Conservation (phyloP, 2,113 vertebrate species). For the Cercopithecus mona region DNA sequence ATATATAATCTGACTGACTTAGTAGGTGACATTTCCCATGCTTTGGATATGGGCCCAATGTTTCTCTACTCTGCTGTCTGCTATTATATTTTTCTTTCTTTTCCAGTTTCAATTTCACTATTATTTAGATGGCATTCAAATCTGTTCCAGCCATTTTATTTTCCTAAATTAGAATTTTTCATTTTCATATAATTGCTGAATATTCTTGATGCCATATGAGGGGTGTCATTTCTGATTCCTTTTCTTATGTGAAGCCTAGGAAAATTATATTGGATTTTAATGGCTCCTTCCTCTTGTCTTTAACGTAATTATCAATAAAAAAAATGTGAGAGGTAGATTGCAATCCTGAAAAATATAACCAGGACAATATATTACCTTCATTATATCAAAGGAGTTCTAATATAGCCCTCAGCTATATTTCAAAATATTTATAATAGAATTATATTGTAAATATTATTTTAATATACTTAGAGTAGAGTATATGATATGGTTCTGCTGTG, state of each 20-base stretch:
- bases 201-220: not conserved
- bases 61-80: not conserved
- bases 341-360: slow-evolving; percentile 76
- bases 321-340: slow-evolving; percentile 72
- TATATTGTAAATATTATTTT: slow-evolving; percentile 74
- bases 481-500: too few relatives aligned
- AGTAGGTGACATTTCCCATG: not conserved
- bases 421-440: slow-evolving; percentile 73
- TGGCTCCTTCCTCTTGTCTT: slow-evolving; percentile 4
- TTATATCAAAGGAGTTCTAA: slow-evolving; percentile 73
- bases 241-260: slow-evolving; percentile 55
- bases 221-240: not conserved
- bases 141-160: not conserved
- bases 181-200: slow-evolving; percentile 4
- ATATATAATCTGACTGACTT: not conserved
- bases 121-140: not conserved
- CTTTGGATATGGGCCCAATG: not conserved
- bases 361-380: slow-evolving; percentile 77
- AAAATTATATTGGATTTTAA: slow-evolving; percentile 72
- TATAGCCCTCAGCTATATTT: slow-evolving; percentile 72
- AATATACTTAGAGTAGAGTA: slow-evolving; percentile 56
- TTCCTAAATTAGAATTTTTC: not conserved
- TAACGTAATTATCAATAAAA: slow-evolving; percentile 62
- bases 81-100: not conserved
- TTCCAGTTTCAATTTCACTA: not conserved